Base-by-base conservation (phyloP, 2,113 vertebrate species). In the Orthochromis malagaraziensis region DNA sequence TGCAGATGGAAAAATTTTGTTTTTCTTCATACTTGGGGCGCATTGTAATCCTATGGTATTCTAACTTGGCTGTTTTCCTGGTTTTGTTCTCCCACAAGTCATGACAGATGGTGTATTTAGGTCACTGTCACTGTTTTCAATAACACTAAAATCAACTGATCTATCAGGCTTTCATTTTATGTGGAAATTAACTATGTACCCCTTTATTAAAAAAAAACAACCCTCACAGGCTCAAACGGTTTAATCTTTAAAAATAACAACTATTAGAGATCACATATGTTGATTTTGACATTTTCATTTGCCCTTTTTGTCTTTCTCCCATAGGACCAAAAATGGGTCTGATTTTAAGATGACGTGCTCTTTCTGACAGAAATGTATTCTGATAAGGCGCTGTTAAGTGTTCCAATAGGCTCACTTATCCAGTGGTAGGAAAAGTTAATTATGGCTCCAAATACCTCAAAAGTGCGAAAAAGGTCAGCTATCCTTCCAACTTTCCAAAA, bases 31-130 rank as follows among this genome's bases (percentile, higher is more conserved):
- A 84, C 85, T 90, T 84, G 24, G 17, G 51, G 24, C 81, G 68
- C 82, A 83, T 90, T 85, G 83, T 91, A 86, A 92, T 94, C 87
- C 85, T 83, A 87, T 85, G 81, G 87, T 33, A 21, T 70, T 77
- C 60, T 75, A 16, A 81, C 63, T 87, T 89, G 90, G 87, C 73
- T 5, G 1, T 9, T 40, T 60, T 83, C 73, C 58, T 84, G 35
- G 63, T 85, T 90, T 91, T 92, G 84, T 91, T 90, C 75, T 81
- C 70, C 13, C 13, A 65, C 7, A 75, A 83, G 45, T 87, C 75
- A 55, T 81, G 65, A 87, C 91, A 91, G 81, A 93, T 89, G 89
- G 82, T 53, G 55, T 57, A 51, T 88, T 85, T 84, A 83, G 81
- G 81, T 87, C 85, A 84, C 29, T 88, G 87, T 90, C 86, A 82